Percentiles rank a stretch among this genome's conserved stretches.
phyloP scores from a whole-genome alignment of 1,140 invertebrate species.

The Pararge aegeria region DNA sequence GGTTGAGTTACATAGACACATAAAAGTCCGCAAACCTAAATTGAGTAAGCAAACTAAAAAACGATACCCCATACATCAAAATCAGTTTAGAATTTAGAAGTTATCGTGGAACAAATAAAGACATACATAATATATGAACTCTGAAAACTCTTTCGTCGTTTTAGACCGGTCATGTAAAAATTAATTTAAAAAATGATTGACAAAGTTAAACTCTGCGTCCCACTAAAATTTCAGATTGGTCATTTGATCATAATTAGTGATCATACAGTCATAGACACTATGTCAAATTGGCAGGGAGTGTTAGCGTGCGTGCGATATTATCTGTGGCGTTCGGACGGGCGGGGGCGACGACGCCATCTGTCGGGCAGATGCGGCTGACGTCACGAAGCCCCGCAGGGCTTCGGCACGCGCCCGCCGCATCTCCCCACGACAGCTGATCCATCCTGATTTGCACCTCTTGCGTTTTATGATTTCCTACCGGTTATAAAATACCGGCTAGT shows the following conservation, averaged over 20 bases:
- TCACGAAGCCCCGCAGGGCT: constrained; percentile 72
- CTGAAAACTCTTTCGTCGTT: no score
- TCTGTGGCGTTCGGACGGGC: constrained; percentile 42
- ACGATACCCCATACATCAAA: no score
- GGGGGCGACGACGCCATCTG: constrained; percentile 69
- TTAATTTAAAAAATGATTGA: no score
- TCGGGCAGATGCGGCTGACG: constrained; percentile 72
- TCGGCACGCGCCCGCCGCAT: constrained; percentile 57
- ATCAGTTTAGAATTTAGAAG: no score
- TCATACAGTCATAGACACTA: constrained; percentile 23
- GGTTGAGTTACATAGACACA: no score
- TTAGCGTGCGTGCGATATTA: constrained; percentile 68
- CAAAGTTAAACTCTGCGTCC: no score
- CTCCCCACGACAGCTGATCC: constrained; percentile 61
- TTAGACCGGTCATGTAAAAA: no score
- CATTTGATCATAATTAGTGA: constrained; percentile 28
- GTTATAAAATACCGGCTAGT: neutral
- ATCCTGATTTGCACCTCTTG: constrained; percentile 63
- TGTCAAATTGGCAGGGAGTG: constrained; percentile 40
- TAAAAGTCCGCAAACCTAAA: no score
- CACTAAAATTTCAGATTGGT: constrained; percentile 15
- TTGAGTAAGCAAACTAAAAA: no score
- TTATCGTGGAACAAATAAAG: no score
- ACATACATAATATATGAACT: no score
- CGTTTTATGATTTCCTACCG: constrained; percentile 53